Evolutionary conservation across 2,888 invertebrate species (phyloP), one percentile per base, ranked within the genome.

Genomic region (Ferrisia virgata): DNA sequence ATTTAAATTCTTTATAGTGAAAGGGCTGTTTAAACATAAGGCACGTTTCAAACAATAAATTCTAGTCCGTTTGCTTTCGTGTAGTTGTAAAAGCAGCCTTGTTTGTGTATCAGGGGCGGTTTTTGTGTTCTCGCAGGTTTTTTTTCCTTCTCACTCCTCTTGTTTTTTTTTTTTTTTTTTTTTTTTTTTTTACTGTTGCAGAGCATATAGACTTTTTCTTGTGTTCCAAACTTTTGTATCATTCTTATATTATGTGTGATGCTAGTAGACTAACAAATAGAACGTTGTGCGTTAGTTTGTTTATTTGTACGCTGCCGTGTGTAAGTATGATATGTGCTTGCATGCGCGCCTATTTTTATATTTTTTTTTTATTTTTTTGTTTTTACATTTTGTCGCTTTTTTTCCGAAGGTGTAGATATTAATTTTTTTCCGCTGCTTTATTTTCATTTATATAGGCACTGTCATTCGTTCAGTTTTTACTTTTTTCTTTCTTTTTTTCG

Each of bases 21-120:
- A 76, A 36, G 72, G 72, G 28, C 72, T 76, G 72, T 76, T 76
- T 76, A 76, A 76, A 36, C 72, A 76, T 76, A 76, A 69, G 72
- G 72, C 72, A 76, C 72, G 72, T 76, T 36, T 76, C 72, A 36
- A 76, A 76, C 72, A 76, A 76, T 76, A 76, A 76, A 76, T 76
- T 76, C 72, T 76, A 18, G 72, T 76, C 72, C 72, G 72, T 76
- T 76, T 76, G 72, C 72, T 76, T 76, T 76, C 72, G 33, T 76
- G 72, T 76, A 76, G 72, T 76, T 76, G 72, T 76, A 76, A 36
- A 76, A 76, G 72, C 72, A 76, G 33, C 25, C 72, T 76, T 76
- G 72, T 76, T 76, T 76, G 72, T 76, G 72, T 76, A 76, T 36
- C 36, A 76, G 72, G 72, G 72, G 72, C 18, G 72, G 72, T 36